These are phyloP conservation scores for Drosophila gaucha DNA, from an alignment of 2,888 invertebrate species.

Conservation along the genomic window DNA sequence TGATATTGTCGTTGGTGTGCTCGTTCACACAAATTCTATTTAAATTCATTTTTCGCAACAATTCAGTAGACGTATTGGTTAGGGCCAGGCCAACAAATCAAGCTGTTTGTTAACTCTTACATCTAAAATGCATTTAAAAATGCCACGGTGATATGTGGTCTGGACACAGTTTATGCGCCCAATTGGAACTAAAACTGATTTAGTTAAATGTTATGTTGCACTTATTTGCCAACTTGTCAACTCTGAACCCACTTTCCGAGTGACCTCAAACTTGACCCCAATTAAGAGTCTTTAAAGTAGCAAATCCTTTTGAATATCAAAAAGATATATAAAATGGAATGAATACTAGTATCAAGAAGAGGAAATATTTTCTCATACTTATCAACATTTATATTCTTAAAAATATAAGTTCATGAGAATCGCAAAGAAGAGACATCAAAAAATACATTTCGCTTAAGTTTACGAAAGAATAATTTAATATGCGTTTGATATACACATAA, in stretches of 20 bases:
- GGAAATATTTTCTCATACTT: no score
- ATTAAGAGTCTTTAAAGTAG: no score
- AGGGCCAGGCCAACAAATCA: slow-evolving; percentile 5
- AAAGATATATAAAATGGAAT: no score
- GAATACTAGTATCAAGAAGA: no score
- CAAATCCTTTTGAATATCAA: no score
- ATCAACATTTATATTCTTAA: no score
- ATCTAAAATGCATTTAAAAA: neutral
- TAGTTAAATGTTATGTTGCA: neutral
- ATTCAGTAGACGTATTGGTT: slow-evolving; percentile 45
- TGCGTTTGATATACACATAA: no score
- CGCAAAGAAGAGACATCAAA: no score
- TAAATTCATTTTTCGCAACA: slow-evolving; percentile 60
- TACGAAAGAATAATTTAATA: no score
- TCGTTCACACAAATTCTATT: slow-evolving; percentile 42
- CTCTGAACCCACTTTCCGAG: no score
- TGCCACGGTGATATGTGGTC: neutral
- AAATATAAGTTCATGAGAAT: no score
- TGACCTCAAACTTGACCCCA: neutral
- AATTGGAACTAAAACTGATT: neutral
- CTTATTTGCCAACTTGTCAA: neutral
- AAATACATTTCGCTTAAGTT: no score
- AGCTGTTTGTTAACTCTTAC: neutral
- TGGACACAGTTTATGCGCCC: slow-evolving; percentile 1
- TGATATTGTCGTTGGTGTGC: slow-evolving; percentile 12